Base-by-base conservation (phyloP, 1,140 invertebrate genomes). In the Ooceraea biroi region DNA sequence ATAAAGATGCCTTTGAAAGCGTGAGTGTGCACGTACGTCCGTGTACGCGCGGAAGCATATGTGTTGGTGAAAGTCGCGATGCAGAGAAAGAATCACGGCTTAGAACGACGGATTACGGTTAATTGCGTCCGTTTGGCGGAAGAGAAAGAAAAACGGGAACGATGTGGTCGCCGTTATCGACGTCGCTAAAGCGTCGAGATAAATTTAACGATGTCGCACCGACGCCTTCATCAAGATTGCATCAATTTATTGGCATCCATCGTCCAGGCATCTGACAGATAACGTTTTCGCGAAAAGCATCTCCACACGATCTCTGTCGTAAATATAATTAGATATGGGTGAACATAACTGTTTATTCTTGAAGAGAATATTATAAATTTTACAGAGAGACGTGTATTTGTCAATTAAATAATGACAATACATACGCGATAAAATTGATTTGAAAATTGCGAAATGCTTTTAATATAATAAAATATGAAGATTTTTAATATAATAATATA, bases 1-100 rank as follows among this genome's bases (percentile, higher is more conserved):
- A 90, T 90, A 88, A 89, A 87, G 82, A 89, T 85, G 85, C 85
- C 74, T 48, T 71, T 25, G 27, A 41, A 36, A 14, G 22, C 36
- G 10, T 3, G 19, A 3, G 1, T 44, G 73, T 41, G 61, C 22
- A 27, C 25, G 48, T 41, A 66, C 48, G 41, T 8, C 36, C 52
- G 46, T 61, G 36, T n/a, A 65, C 48, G 58, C 48, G 60, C 48
- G 27, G 22, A 58, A 72, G 22, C 48, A 17, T n/a, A 11, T 46
- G 52, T 73, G 66, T 73, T n/a, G 72, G 85, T 77, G 86, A 88
- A 84, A 80, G 86, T 84, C 76, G 52, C 84, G 71, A 72, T 50
- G 25, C 4, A 22, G 74, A 71, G 58, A 63, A 73, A 69, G 78
- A 86, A 72, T 73, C 66, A n/a, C 27, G 50, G 25, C 58, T 84